phyloP scores from a whole-genome alignment of 2,888 invertebrate genomes.

The Eubasilissa splendida region DNA sequence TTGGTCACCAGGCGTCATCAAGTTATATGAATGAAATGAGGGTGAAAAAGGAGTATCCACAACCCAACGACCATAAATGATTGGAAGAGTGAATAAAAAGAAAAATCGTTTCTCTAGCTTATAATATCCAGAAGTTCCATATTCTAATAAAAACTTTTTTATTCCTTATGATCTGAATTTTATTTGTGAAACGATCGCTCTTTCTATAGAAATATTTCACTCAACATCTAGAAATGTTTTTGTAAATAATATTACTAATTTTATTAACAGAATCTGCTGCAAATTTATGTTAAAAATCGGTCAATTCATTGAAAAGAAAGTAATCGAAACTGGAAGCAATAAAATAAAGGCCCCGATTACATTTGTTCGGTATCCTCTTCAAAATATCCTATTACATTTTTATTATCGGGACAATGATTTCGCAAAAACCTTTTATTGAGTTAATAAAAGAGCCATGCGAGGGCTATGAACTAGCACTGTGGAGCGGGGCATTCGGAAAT shows the following conservation, averaged over 20 bases:
- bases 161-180: too few species aligned
- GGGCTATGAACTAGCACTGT: slow-evolving; percentile 21
- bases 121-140: too few species aligned
- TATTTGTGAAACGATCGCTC: too few species aligned
- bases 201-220: too few species aligned
- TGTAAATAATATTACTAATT: not conserved
- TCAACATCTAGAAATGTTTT: too few species aligned
- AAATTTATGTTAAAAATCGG: not conserved
- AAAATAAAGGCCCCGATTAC: slow-evolving; percentile 15
- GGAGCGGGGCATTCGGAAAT: not conserved
- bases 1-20: too few species aligned
- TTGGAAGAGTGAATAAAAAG: too few species aligned
- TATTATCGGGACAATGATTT: slow-evolving; percentile 28
- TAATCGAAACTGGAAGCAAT: slow-evolving; percentile 1
- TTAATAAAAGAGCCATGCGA: slow-evolving; percentile 23
- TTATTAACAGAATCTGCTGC: not conserved
- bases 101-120: too few species aligned
- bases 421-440: slow-evolving; percentile 9
- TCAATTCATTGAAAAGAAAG: not conserved
- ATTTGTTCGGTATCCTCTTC: slow-evolving; percentile 27
- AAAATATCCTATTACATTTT: slow-evolving; percentile 28
- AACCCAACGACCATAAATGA: too few species aligned
- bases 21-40: too few species aligned
- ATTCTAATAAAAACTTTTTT: too few species aligned
- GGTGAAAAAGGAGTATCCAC: too few species aligned